Conservation (phyloP, 2,113 vertebrate species). For the Spea multiplicata region DNA sequence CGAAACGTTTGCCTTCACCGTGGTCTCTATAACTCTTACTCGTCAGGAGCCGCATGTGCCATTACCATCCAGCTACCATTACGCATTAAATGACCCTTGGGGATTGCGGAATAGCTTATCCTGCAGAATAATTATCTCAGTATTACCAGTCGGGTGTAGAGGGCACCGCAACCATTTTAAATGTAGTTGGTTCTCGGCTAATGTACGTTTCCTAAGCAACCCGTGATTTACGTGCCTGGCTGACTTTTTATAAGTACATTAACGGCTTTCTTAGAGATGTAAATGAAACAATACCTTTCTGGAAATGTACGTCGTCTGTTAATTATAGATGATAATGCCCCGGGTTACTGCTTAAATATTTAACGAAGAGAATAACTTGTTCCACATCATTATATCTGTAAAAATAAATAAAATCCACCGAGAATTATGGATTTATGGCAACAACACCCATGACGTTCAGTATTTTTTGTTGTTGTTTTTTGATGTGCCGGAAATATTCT, state of each 20-base stretch:
- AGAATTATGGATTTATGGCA: not conserved
- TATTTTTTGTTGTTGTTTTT: not conserved
- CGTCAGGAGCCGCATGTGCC: not conserved
- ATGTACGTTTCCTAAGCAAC: conserved; percentile 36
- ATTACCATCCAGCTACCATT: not conserved
- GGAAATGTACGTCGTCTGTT: conserved; percentile 25
- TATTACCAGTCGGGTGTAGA: conserved; percentile 14
- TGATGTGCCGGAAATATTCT: not conserved
- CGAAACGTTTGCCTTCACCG: not conserved
- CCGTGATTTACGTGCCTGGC: conserved; percentile 20
- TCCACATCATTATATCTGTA: not conserved
- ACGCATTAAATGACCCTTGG: not conserved
- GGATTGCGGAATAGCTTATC: not conserved
- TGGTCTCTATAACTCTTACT: conserved; percentile 19
- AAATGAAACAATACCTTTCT: conserved; percentile 29
- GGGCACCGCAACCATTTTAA: conserved; percentile 15
- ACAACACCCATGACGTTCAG: conserved; percentile 2
- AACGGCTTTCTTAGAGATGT: conserved; percentile 33
- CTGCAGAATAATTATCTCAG: conserved; percentile 24
- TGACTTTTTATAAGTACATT: conserved; percentile 4
- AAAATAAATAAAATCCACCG: conserved; percentile 3
- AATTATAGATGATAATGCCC: conserved; percentile 35
- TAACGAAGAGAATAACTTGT: conserved; percentile 30
- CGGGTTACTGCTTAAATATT: conserved; percentile 28
- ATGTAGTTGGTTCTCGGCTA: conserved; percentile 7